Conservation (phyloP, 2,888 invertebrate species). For the Lycia hirtaria region DNA sequence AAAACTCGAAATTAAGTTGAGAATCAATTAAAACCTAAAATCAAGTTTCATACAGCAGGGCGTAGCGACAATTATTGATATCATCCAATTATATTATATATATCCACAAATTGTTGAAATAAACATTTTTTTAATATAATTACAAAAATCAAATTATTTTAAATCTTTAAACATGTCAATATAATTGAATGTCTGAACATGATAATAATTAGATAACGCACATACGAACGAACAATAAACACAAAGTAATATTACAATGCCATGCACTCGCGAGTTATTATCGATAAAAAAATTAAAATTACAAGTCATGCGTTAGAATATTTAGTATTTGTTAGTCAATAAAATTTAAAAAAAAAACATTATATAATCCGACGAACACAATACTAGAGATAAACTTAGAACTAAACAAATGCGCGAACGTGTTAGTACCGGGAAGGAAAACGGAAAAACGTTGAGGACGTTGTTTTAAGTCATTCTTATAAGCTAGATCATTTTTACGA, state of each 20-base stretch:
- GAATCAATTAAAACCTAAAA: constrained; percentile 66
- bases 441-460: constrained; percentile 68
- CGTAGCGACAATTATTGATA: constrained; percentile 65
- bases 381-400: constrained; percentile 44
- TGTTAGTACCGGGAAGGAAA: constrained; percentile 67
- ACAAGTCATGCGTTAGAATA: constrained; percentile 79
- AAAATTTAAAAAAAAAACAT: constrained; percentile 67
- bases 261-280: constrained; percentile 82
- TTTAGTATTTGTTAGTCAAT: constrained; percentile 84
- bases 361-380: constrained; percentile 47
- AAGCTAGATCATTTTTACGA: constrained; percentile 69
- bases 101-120: constrained; percentile 75
- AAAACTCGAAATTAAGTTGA: constrained; percentile 79
- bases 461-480: constrained; percentile 64
- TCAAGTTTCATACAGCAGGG: constrained; percentile 79
- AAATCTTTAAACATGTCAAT: constrained; percentile 71
- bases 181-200: constrained; percentile 61
- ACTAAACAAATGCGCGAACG: constrained; percentile 57
- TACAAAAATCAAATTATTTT: constrained; percentile 54
- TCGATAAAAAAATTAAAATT: constrained; percentile 58
- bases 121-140: constrained; percentile 55
- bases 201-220: constrained; percentile 50
- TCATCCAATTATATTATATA: constrained; percentile 52
- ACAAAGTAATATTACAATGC: constrained; percentile 54
- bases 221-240: constrained; percentile 49